Percentiles rank a stretch among this genome's conserved stretches.
These are phyloP conservation scores for Spheniscus mendiculus DNA, from an alignment of 2,113 vertebrate genomes.

Conservation along the genomic window DNA sequence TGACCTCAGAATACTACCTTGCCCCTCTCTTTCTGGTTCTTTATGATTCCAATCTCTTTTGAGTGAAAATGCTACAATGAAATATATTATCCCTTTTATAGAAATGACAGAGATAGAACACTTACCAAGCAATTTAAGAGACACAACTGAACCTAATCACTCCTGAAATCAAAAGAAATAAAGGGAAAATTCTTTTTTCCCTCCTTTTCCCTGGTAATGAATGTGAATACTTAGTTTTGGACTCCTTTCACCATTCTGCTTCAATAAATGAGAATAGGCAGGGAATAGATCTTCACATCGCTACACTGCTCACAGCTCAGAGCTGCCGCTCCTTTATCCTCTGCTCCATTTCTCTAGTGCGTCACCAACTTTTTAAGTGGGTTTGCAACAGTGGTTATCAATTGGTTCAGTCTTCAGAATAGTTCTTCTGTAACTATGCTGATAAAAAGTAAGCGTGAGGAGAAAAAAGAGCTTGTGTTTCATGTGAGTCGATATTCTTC, in stretches of 20 bases:
- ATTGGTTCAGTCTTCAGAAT: neutral
- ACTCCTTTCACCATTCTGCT: neutral
- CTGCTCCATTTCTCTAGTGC: neutral
- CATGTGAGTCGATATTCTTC: neutral
- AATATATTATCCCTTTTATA: conserved; percentile 27
- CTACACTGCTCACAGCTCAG: neutral
- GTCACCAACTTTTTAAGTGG: neutral
- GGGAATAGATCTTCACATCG: neutral
- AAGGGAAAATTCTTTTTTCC: neutral
- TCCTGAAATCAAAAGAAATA: conserved; percentile 46
- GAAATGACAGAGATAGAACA: conserved; percentile 2
- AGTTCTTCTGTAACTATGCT: neutral
- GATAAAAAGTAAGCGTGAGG: neutral
- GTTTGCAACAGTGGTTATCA: neutral
- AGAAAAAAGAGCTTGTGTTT: neutral
- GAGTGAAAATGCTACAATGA: conserved; percentile 13
- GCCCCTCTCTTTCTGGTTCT: neutral
- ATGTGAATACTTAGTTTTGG: conserved; percentile 27
- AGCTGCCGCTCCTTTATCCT: neutral
- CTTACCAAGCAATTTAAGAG: conserved; percentile 37
- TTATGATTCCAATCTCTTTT: conserved; percentile 17
- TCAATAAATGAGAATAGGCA: neutral
- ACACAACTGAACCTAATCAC: conserved; percentile 19
- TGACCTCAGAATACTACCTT: neutral
- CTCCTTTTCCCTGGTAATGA: neutral